Conservation (phyloP, 2,113 vertebrate genomes). For the Sturnus vulgaris region DNA sequence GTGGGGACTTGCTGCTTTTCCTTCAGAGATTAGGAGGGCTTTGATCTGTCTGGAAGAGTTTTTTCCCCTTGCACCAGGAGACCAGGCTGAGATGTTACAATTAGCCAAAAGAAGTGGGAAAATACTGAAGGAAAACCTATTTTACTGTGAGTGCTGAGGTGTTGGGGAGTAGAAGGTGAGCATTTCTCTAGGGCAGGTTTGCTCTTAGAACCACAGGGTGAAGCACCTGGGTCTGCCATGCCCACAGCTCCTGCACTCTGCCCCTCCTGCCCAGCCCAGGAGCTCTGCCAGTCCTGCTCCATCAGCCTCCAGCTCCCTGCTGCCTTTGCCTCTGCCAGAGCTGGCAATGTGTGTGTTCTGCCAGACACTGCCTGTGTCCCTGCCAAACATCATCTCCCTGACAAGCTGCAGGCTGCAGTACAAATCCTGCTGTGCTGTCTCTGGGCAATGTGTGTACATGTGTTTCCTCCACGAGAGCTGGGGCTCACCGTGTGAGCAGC, state of each 20-base stretch:
- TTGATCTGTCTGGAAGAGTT: not conserved
- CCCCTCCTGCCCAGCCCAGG: not conserved
- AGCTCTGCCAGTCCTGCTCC: not conserved
- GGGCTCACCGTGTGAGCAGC: not conserved
- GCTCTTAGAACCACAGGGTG: not conserved
- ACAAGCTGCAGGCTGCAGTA: not conserved
- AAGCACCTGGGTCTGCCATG: not conserved
- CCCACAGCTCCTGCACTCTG: not conserved
- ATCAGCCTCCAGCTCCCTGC: not conserved
- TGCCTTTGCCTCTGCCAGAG: not conserved
- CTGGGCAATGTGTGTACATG: not conserved
- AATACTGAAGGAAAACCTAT: not conserved
- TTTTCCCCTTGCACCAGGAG: not conserved
- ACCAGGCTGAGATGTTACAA: not conserved
- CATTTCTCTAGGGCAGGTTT: not conserved
- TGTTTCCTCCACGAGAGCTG: not conserved
- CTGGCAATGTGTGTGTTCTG: not conserved
- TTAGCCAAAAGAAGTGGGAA: not conserved
- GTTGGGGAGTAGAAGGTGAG: fast-evolving
- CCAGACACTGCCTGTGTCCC: not conserved
- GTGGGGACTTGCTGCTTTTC: not conserved
- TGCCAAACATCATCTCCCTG: not conserved
- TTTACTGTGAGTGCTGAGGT: not conserved
- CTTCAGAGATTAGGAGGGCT: not conserved
- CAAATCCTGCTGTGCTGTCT: not conserved